Base-by-base conservation (phyloP, 2,797 vertebrate genomes). In the Diplodus puntazzo region DNA sequence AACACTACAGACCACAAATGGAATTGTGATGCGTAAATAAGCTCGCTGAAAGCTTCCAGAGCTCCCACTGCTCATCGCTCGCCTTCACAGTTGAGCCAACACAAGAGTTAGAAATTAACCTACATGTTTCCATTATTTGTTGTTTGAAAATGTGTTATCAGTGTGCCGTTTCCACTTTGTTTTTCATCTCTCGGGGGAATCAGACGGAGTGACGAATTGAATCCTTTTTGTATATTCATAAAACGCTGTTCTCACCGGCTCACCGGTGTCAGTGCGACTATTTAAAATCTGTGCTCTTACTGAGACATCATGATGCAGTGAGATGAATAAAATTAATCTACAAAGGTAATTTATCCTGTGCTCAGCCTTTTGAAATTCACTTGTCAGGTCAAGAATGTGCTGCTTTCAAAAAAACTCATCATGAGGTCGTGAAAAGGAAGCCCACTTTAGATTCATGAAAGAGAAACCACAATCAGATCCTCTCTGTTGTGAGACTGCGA, bases 401-500 rank as follows among this genome's bases (percentile, higher is more conserved):
- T 30, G 67, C 49, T 23, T 72, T 77, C 79, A 73, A 81, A 85
- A 58, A 78, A 61, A 48, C 4, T 52, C 42, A 82, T 71, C 3
- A 14, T 14, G 39, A 79, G 61, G 69, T 84, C 48, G 70, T 74
- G 80, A 86, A 77, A 34, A 81, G 59, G 39, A 80, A 48, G 43
- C 45, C 11, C 50, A 48, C 63, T 85, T 85, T 63, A 83, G 60
- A 88, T 91, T 84, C 69, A 89, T 70, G 69, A 75, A 75, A 58
- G 68, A 77, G 69, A 11, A 73, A 74, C 30, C 52, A 68, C 73
- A 80, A 79, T 87, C 74, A 57, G 60, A 75, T 80, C 52, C 54
- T 76, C 54, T 81, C 64, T 64, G 70, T 79, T 76, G 76, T 80
- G 68, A 61, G 65, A 45, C 43, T 39, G 65, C 0, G 42, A 80